Percentiles rank a stretch among this genome's conserved stretches.
These are phyloP conservation scores for Andrena cerasifolii DNA, from an alignment of 1,140 invertebrate genomes.

Conservation along the genomic window DNA sequence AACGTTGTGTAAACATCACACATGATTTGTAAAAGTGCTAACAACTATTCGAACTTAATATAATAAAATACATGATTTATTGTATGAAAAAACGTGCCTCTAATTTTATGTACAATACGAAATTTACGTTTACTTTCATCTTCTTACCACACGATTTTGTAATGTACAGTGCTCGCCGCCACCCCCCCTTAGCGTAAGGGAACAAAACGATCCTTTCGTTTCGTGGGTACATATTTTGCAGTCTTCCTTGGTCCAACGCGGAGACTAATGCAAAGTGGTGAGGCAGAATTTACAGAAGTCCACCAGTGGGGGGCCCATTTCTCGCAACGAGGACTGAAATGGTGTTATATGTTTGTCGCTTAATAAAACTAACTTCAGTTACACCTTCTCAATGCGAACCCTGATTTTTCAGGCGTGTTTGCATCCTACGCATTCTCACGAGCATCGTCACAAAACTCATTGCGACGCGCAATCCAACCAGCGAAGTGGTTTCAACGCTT, in stretches of 20 bases:
- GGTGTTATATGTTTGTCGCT: conserved; percentile 25
- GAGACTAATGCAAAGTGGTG: not conserved
- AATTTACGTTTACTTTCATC: conserved; percentile 24
- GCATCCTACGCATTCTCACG: not conserved
- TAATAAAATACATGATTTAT: conserved; percentile 52
- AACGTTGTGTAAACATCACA: conserved; percentile 34
- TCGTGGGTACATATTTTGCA: not conserved
- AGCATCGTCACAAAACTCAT: not conserved
- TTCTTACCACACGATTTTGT: conserved; percentile 18
- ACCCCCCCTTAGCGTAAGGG: conserved; percentile 9
- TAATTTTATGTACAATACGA: conserved; percentile 51
- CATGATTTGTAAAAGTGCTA: conserved; percentile 36
- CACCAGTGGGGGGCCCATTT: not conserved
- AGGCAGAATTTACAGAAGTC: not conserved
- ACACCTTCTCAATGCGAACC: conserved; percentile 9
- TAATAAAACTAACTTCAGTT: too few relatives aligned
- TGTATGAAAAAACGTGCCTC: conserved; percentile 40
- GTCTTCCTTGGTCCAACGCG: not conserved
- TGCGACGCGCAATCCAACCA: not conserved
- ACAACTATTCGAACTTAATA: conserved; percentile 39
- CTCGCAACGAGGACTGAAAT: conserved; percentile 5
- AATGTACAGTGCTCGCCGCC: conserved; percentile 29
- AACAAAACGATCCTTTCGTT: not conserved
- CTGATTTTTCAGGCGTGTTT: not conserved
- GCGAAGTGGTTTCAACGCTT: not conserved